phyloP scores from a whole-genome alignment of 2,888 invertebrate genomes.

The Drosophila leonis region DNA sequence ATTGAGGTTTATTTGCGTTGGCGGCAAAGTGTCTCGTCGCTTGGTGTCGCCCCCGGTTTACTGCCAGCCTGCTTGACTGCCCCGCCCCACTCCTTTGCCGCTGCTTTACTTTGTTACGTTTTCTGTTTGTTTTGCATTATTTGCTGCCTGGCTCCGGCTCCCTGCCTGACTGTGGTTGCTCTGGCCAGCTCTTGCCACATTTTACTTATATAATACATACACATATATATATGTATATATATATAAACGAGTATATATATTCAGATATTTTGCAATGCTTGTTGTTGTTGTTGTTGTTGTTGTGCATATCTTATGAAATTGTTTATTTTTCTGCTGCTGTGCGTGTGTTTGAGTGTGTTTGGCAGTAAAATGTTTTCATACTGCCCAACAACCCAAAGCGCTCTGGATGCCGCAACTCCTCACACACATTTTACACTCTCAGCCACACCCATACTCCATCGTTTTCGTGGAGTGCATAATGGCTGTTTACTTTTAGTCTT shows the following conservation, averaged over 20 bases:
- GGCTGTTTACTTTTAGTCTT: conserved; percentile 78
- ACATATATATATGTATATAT: conserved; percentile 33
- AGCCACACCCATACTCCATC: conserved; percentile 25
- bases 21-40: conserved; percentile 82
- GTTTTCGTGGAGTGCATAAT: conserved; percentile 77
- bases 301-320: conserved; percentile 79
- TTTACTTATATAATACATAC: conserved; percentile 33
- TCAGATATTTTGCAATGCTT: conserved; percentile 72
- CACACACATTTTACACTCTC: conserved; percentile 20
- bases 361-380: conserved; percentile 72
- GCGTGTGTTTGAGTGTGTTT: conserved; percentile 41
- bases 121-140: conserved; percentile 80
- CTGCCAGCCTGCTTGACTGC: background rate
- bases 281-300: conserved; percentile 31
- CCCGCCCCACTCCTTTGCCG: background rate
- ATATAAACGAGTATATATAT: no score
- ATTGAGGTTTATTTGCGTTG: conserved; percentile 73
- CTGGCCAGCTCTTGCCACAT: conserved; percentile 31
- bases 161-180: conserved; percentile 56
- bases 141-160: conserved; percentile 39
- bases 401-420: conserved; percentile 34
- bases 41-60: conserved; percentile 32
- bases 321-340: conserved; percentile 68
- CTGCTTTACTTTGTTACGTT: conserved; percentile 44
- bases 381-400: conserved; percentile 63